Percentiles rank a stretch among this genome's conserved stretches.
Conservation (phyloP, 2,888 invertebrate species). For the Agrilus cyanescens region DNA sequence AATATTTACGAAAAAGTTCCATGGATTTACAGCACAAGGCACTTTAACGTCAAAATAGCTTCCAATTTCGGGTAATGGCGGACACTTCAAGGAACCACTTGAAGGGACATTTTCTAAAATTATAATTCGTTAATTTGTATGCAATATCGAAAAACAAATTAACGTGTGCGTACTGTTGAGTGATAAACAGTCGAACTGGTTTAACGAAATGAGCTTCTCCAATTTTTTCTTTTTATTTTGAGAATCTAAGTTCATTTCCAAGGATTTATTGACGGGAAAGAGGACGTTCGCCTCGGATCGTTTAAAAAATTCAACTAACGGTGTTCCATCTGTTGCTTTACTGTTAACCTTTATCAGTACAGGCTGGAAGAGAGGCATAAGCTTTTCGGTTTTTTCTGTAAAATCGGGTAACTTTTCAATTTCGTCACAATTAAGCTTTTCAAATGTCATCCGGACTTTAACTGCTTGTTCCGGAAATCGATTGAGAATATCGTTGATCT, state of each 20-base stretch:
- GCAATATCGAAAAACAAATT: background rate
- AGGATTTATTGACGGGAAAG: conserved; percentile 58
- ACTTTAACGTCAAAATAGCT: conserved; percentile 59
- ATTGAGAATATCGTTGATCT: conserved; percentile 30
- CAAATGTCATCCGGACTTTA: conserved; percentile 24
- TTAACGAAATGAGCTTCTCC: conserved; percentile 17
- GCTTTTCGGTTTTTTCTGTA: conserved; percentile 26
- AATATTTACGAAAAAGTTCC: conserved; percentile 51
- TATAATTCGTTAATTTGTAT: background rate
- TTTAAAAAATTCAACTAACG: conserved; percentile 57
- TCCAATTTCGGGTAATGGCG: conserved; percentile 37
- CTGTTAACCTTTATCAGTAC: conserved; percentile 41
- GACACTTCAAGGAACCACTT: conserved; percentile 30
- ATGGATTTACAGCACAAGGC: conserved; percentile 66
- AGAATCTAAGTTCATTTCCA: conserved; percentile 42
- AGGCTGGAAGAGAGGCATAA: conserved; percentile 45
- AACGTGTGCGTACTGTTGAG: background rate
- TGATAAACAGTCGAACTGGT: conserved; percentile 14
- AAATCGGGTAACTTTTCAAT: conserved; percentile 20
- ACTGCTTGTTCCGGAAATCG: conserved; percentile 36
- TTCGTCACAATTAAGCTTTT: conserved; percentile 21
- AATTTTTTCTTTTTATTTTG: conserved; percentile 11
- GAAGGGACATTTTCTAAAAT: conserved; percentile 27
- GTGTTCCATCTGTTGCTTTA: conserved; percentile 26
- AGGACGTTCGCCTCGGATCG: conserved; percentile 50